Conservation (phyloP, 92 coral and sea anemone species). For the Virgularia gustaviana region DNA sequence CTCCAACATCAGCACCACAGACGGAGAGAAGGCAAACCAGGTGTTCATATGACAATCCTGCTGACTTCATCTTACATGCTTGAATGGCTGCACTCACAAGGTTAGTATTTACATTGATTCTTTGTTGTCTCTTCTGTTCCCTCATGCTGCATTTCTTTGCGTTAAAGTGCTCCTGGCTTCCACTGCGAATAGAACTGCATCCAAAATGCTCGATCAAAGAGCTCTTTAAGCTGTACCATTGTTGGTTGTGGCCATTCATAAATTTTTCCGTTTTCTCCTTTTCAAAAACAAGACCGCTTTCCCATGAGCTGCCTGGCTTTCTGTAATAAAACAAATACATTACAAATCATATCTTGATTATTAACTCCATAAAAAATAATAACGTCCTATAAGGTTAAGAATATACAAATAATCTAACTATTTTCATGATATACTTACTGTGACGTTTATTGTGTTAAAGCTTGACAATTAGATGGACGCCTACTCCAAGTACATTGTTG, state of each 20-base stretch:
- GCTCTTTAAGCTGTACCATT: conserved; percentile 26
- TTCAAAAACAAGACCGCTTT: conserved; percentile 18
- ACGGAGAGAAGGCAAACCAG: conserved; percentile 7
- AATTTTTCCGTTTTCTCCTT: conserved; percentile 11
- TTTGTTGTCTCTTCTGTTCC: conserved; percentile 12
- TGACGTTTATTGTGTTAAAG: too few relatives aligned
- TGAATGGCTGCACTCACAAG: conserved; percentile 30
- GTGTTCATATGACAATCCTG: conserved; percentile 14
- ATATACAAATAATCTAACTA: too few relatives aligned
- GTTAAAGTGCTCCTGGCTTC: conserved; percentile 35
- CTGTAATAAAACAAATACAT: not conserved
- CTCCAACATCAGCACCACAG: conserved; percentile 25
- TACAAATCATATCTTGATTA: conserved; percentile 1
- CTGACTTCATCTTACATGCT: conserved; percentile 27
- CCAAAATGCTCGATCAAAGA: conserved; percentile 33
- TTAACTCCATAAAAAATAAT: not conserved
- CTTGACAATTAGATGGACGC: too few relatives aligned
- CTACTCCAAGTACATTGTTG: too few relatives aligned
- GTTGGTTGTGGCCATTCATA: conserved; percentile 26
- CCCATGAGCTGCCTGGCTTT: conserved; percentile 25
- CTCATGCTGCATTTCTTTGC: conserved; percentile 16
- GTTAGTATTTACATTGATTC: conserved; percentile 20
- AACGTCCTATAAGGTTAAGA: not conserved
- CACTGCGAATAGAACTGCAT: conserved; percentile 29
- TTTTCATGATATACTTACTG: too few relatives aligned